A percentile compares a stretch with the other conserved stretches of the same genome.
These are phyloP conservation scores for Calliopsis andreniformis DNA, from an alignment of 1,140 invertebrate genomes.

Conservation along the genomic window DNA sequence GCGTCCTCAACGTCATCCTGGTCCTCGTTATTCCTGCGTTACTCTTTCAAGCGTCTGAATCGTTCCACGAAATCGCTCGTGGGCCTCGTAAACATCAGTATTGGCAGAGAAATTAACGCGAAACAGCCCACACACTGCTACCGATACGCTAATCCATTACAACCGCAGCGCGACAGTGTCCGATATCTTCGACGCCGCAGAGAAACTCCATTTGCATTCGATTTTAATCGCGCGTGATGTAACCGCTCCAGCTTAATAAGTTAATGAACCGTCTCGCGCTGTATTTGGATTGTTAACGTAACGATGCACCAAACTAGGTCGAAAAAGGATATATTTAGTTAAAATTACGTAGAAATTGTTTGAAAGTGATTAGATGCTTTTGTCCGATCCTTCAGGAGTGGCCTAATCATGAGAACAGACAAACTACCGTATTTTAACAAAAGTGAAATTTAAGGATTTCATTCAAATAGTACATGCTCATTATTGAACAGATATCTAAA, in stretches of 20 bases:
- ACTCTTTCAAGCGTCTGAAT: too few relatives aligned
- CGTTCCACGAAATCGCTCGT: slow-evolving; percentile 12
- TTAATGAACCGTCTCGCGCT: slow-evolving; percentile 31
- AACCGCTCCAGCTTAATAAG: slow-evolving; percentile 31
- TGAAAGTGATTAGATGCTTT: too few relatives aligned
- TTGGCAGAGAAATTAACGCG: neutral
- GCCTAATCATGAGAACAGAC: too few relatives aligned
- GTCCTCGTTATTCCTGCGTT: neutral
- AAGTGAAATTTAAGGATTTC: too few relatives aligned
- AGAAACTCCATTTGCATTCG: slow-evolving; percentile 43
- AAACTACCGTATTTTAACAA: too few relatives aligned
- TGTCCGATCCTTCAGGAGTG: too few relatives aligned
- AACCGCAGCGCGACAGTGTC: neutral
- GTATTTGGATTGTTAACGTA: neutral
- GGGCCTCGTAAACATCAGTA: neutral
- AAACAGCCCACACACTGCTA: neutral
- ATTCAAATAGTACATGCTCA: too few relatives aligned
- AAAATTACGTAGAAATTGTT: too few relatives aligned
- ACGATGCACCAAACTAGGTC: neutral
- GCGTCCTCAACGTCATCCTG: too few relatives aligned
- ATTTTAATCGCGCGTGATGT: slow-evolving; percentile 51
- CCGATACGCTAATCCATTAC: neutral
- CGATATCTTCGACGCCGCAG: slow-evolving; percentile 12
- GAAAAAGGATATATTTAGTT: too few relatives aligned
- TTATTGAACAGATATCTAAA: too few relatives aligned